Percentiles rank a stretch among this genome's conserved stretches.
These are phyloP conservation scores for Peucedramus taeniatus DNA, from an alignment of 2,113 vertebrate genomes.

Conservation along the genomic window DNA sequence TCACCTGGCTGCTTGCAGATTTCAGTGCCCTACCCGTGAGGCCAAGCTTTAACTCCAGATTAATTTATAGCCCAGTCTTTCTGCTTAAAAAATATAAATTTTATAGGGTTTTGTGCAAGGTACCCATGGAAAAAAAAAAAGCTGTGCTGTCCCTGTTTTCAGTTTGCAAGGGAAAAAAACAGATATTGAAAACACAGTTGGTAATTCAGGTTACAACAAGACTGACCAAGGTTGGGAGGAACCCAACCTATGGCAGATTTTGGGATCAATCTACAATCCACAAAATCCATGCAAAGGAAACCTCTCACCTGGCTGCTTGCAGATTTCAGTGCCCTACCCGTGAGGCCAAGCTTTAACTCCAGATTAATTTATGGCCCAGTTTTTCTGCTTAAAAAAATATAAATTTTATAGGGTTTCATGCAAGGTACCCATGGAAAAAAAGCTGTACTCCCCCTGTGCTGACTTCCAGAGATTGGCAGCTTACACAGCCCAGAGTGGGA, in stretches of 20 bases:
- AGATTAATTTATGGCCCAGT: not conserved
- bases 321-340: not conserved
- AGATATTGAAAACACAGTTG: not conserved
- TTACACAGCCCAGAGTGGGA: not conserved
- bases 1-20: no score
- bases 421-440: not conserved
- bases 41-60: no score
- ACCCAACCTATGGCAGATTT: not conserved
- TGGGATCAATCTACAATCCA: not conserved
- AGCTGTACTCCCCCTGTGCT: not conserved
- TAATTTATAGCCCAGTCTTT: no score
- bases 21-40: no score
- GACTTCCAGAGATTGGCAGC: not conserved
- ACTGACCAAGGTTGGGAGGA: not conserved
- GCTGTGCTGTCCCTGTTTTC: no score
- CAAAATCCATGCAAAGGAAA: not conserved
- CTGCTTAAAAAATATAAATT: no score
- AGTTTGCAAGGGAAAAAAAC: not conserved
- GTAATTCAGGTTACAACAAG: not conserved
- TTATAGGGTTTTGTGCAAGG: no score
- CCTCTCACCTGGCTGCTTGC: not conserved
- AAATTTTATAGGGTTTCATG: not conserved
- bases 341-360: not conserved
- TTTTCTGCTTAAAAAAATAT: not conserved
- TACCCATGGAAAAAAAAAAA: no score